Conservation (phyloP, 2,113 vertebrate species). For the Thermophis baileyi region DNA sequence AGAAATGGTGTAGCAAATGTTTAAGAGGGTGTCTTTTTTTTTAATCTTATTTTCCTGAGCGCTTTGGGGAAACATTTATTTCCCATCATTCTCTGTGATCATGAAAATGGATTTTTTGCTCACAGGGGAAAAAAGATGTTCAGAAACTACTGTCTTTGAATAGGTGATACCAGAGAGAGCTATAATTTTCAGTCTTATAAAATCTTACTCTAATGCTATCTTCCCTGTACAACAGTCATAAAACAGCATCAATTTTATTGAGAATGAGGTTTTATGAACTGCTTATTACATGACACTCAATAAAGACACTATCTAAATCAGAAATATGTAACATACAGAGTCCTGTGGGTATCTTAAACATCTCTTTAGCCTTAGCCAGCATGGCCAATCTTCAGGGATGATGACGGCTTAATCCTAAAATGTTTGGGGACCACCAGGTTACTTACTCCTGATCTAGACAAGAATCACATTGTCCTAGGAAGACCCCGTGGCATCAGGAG, state of each 20-base stretch:
- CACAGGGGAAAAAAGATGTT: background rate
- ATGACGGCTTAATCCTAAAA: background rate
- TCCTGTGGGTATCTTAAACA: background rate
- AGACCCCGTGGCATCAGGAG: background rate
- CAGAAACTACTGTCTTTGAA: background rate
- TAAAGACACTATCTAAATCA: background rate
- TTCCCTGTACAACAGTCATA: background rate
- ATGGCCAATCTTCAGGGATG: background rate
- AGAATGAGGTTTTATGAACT: background rate
- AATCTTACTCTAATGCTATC: background rate
- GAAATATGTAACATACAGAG: background rate
- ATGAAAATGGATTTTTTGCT: background rate
- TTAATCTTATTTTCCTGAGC: background rate
- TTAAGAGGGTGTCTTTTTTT: background rate
- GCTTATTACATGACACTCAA: background rate
- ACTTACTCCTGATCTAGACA: background rate
- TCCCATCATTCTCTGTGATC: background rate
- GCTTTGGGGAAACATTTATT: background rate
- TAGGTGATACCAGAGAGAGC: background rate
- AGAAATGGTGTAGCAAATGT: background rate
- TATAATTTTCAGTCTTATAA: background rate
- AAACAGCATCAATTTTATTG: slow-evolving; percentile 15
- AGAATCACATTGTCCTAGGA: background rate
- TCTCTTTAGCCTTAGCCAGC: background rate
- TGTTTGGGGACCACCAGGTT: background rate